phyloP scores from a whole-genome alignment of 2,888 invertebrate species.

The Osedax frankpressi region DNA sequence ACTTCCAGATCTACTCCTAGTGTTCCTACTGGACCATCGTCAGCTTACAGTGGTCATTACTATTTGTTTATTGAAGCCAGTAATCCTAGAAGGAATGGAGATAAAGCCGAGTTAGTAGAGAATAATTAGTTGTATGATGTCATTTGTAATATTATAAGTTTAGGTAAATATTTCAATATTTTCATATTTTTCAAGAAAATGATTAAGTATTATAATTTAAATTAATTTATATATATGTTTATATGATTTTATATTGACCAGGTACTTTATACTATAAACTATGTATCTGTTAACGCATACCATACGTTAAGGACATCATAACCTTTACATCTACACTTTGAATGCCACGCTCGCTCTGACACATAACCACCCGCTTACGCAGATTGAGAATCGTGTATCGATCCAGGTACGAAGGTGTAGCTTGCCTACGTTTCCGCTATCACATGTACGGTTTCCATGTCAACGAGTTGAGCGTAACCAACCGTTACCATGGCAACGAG shows the following conservation, averaged over 20 bases:
- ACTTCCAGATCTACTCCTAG: constrained; percentile 6
- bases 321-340: too few relatives aligned
- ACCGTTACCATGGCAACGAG: background rate
- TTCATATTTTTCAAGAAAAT: too few relatives aligned
- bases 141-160: too few relatives aligned
- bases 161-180: background rate
- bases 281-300: too few relatives aligned
- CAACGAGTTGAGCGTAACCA: constrained; percentile 4
- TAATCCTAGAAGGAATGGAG: constrained; percentile 10
- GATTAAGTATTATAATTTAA: background rate
- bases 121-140: too few relatives aligned
- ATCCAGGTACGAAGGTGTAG: background rate
- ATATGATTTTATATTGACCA: too few relatives aligned
- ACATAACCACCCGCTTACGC: too few relatives aligned
- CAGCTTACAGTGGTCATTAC: constrained; percentile 5
- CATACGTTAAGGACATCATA: too few relatives aligned
- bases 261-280: too few relatives aligned
- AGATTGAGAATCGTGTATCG: too few relatives aligned
- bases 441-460: constrained; percentile 22
- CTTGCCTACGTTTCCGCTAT: constrained; percentile 14
- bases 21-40: constrained; percentile 13
- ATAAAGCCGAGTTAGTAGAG: constrained; percentile 17
- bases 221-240: too few relatives aligned
- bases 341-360: too few relatives aligned
- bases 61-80: constrained; percentile 22